Conservation (phyloP, 1,140 invertebrate genomes). For the Apocrypta bakeri region DNA sequence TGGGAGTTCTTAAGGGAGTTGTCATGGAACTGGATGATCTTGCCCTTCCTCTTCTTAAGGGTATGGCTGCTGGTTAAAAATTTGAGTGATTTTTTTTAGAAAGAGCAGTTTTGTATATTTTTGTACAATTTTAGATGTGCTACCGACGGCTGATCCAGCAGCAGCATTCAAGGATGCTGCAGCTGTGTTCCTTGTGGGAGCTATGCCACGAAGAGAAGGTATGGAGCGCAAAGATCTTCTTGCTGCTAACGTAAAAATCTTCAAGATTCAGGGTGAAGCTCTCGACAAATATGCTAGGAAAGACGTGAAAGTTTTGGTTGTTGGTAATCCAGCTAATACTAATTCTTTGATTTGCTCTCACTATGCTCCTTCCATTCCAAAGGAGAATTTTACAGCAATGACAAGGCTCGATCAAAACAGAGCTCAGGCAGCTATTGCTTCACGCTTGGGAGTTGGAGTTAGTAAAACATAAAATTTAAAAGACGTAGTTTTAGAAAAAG, state of each 20-base stretch:
- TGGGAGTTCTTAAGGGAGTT: conserved; percentile 95
- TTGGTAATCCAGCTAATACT: conserved; percentile 99
- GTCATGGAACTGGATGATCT: conserved; percentile 98
- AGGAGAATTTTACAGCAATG: conserved; percentile 98
- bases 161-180: conserved; percentile 97
- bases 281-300: conserved; percentile 95
- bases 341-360: conserved; percentile 97
- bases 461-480: conserved; percentile 24
- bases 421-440: conserved; percentile 88
- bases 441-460: conserved; percentile 77
- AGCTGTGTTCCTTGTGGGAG: conserved; percentile 98
- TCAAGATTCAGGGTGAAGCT: conserved; percentile 96
- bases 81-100: not conserved
- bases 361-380: conserved; percentile 98
- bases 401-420: conserved; percentile 98
- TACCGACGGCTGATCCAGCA: conserved; percentile 90
- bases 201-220: conserved; percentile 98
- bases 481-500: not conserved
- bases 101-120: not conserved
- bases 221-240: conserved; percentile 98
- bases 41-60: conserved; percentile 90
- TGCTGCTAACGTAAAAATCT: conserved; percentile 98
- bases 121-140: conserved; percentile 77
- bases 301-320: conserved; percentile 96
- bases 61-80: conserved; percentile 64